Evolutionary conservation across 2,113 vertebrate genomes (phyloP), one percentile per base, ranked within the genome.

Genomic region (Hypocryptadius cinnamomeus): DNA sequence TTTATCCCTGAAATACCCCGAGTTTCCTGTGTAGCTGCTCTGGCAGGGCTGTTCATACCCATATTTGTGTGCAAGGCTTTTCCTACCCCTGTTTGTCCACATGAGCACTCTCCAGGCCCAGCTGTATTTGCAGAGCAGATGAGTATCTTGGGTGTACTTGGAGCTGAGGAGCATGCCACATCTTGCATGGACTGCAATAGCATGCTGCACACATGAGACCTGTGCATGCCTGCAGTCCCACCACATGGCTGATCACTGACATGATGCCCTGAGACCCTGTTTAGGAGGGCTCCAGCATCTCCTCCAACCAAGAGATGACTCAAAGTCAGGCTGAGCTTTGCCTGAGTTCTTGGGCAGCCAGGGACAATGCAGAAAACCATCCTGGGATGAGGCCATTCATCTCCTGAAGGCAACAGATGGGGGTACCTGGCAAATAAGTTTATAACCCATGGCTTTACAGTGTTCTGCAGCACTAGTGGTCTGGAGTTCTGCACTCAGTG

Each of bases 191-290:
- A 13, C 39, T 64, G 71, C 56, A 63, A 6, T 31, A 31, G 9
- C 0, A 3, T 14, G 27, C 45, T 60, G 79, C 54, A 48, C 42
- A 17, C 6, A 0, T 27, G 57, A 28, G 56, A 50, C 20, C 63
- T 25, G 8, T 22, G 59, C 56, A 25, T 45, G 33, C 63, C 30
- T 60, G 50, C 37, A 68, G 40, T 33, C 35, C 13, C 48, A 16
- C 27, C 28, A 1, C 11, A 0, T 3, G 40, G 59, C 60, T 78
- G 13, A 15, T 31, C 30, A 4, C 42, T 44, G 79, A 30, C 8
- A 4, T 0, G 0, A 3, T 21, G 61, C 35, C 48, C 68, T 15
- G 14, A 40, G 54, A 40, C 12, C 20, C 56, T 2, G 0, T 11
- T 68, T 7, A 16, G 44, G 48, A 82, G 44, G 27, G 19, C 27